Evolutionary conservation across 2,113 vertebrate genomes (phyloP).

Genomic region (Ondatra zibethicus): DNA sequence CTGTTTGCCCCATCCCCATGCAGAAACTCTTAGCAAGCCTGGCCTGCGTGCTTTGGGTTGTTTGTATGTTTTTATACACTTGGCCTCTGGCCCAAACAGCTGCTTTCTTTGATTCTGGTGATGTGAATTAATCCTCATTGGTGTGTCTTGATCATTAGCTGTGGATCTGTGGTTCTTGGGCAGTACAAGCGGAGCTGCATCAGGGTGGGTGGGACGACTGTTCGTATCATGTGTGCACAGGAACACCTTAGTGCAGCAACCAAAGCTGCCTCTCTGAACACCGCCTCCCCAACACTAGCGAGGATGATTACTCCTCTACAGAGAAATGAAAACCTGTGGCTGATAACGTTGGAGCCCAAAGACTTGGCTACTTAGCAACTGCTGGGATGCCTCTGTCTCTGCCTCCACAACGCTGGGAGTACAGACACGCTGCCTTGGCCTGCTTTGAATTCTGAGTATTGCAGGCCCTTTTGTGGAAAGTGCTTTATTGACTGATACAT

Average conservation of each 20-base stretch:
- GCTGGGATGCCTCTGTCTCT: not conserved
- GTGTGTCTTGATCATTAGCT: not conserved
- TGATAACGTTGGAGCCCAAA: not conserved
- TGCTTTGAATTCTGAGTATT: not conserved
- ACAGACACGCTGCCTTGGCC: not conserved
- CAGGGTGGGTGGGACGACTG: no score
- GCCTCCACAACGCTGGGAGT: not conserved
- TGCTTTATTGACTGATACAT: not conserved
- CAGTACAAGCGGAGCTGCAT: rapidly evolving
- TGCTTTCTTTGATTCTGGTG: constrained; percentile 27
- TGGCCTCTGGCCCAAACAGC: constrained; percentile 39
- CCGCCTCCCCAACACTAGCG: no score
- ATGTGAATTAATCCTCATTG: constrained; percentile 47
- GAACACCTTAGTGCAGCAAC: no score
- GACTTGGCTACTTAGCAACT: not conserved
- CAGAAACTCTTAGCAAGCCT: constrained; percentile 35
- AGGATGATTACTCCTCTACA: rapidly evolving
- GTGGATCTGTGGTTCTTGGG: not conserved
- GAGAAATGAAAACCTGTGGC: not conserved
- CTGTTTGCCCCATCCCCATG: not conserved
- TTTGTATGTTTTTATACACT: constrained; percentile 31
- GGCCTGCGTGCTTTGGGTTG: rapidly evolving
- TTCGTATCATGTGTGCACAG: rapidly evolving
- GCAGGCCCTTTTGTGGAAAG: not conserved
- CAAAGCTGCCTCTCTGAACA: rapidly evolving